Evolutionary conservation across 1,140 invertebrate genomes (phyloP), one percentile per base, ranked within the genome.

Genomic region (Hylaeus volcanicus): DNA sequence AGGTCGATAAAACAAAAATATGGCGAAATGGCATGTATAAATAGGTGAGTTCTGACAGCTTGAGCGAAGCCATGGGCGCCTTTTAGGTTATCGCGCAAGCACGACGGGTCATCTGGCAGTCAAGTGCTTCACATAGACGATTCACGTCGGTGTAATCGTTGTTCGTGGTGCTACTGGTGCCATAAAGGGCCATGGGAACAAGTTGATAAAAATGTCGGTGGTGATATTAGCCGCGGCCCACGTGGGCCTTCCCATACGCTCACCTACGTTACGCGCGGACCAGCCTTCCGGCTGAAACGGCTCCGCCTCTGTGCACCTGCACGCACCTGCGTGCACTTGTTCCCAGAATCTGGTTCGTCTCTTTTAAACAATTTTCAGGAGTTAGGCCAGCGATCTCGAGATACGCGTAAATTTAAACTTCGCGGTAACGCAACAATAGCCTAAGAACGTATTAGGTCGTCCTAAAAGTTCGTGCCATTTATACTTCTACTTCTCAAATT

Each of bases 61-160:
- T 91, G 92, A 93, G 90, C 88, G 74, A 91, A 91, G 87, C 92
- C 92, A 93, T 89, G 71, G 90, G 87, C 87, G 92, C 92, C 86
- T 93, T 93, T 93, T 93, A 93, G 92, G 92, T 93, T 93, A 93
- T 93, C 93, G 86, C 84, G 88, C 84, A 88, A 91, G 88, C 86
- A 92, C 88, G 89, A 89, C 86, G 92, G 92, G 93, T 93, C 93
- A 93, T 93, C 92, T 93, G 93, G 93, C 91, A 93, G 92, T 93
- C 93, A 93, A 93, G 93, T 93, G 92, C 84, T 85, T 72, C 78
- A 86, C 86, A 88, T 89, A 88, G 84, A 88, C 86, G 87, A 85
- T 89, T 78, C 79, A 82, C 76, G 74, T 88, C 80, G 85, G 83
- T 89, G 82, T 88, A 89, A 92, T 92, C 88, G 77, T 81, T 65